These are phyloP conservation scores for Lipotes vexillifer DNA, from an alignment of 2,113 vertebrate species.

Conservation along the genomic window DNA sequence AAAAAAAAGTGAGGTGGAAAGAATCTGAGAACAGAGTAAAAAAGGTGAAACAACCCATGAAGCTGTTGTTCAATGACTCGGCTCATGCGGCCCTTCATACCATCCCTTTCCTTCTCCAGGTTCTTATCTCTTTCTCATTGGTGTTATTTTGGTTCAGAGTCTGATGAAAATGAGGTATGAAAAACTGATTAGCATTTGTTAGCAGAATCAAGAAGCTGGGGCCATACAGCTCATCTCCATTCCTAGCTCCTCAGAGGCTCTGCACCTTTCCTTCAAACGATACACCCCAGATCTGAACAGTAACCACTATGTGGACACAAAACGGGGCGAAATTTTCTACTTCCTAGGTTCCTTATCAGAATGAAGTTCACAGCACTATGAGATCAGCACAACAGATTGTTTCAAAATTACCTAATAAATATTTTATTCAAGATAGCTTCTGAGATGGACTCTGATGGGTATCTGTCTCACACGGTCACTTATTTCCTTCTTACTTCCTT, in stretches of 20 bases:
- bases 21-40: too few relatives aligned
- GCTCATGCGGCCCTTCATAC: too few relatives aligned
- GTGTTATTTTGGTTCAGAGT: not conserved
- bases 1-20: too few relatives aligned
- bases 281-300: not conserved
- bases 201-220: not conserved
- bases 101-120: too few relatives aligned
- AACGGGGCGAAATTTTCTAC: not conserved
- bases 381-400: not conserved
- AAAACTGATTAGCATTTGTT: not conserved
- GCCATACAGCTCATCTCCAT: not conserved
- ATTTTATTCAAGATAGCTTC: not conserved
- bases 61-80: too few relatives aligned
- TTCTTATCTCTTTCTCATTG: not conserved
- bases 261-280: not conserved
- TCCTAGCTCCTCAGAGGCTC: not conserved
- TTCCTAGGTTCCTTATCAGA: not conserved
- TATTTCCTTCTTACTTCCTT: not conserved
- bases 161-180: not conserved
- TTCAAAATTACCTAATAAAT: not conserved
- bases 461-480: not conserved
- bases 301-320: not conserved
- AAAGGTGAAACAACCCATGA: too few relatives aligned
- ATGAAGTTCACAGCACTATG: not conserved
- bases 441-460: not conserved